These are phyloP conservation scores for Scaptomyza graminum DNA, from an alignment of 1,140 invertebrate genomes.

Conservation along the genomic window DNA sequence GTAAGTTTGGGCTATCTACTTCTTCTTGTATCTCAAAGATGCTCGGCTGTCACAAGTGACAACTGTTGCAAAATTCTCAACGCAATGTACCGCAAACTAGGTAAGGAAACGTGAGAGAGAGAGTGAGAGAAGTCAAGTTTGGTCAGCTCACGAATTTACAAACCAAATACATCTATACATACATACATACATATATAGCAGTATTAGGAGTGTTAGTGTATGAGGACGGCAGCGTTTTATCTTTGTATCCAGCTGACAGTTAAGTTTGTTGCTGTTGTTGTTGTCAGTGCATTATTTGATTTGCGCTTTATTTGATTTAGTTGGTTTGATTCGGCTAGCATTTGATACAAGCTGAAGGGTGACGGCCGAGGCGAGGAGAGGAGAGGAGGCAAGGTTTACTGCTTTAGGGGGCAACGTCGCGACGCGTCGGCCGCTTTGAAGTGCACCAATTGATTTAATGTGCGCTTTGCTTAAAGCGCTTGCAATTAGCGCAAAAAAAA, in stretches of 20 bases:
- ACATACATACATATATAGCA: too few species aligned
- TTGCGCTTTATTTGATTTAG: slow-evolving; percentile 65
- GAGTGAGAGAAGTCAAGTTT: slow-evolving; percentile 56
- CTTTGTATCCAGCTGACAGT: slow-evolving; percentile 22
- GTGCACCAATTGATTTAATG: slow-evolving; percentile 73
- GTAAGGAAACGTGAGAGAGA: slow-evolving; percentile 1
- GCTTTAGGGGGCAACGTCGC: too few species aligned
- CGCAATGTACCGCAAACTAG: slow-evolving; percentile 47
- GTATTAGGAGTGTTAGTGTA: neutral
- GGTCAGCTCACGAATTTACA: slow-evolving; percentile 39
- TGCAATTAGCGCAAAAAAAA: slow-evolving; percentile 56
- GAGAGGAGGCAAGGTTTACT: neutral
- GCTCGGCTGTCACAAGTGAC: slow-evolving; percentile 56
- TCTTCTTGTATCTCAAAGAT: slow-evolving; percentile 31
- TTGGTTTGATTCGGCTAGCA: slow-evolving; percentile 19
- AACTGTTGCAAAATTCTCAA: slow-evolving; percentile 60
- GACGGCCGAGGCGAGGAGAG: neutral
- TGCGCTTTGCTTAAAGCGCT: slow-evolving; percentile 60
- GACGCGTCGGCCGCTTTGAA: slow-evolving; percentile 53
- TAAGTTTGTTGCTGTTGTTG: slow-evolving; percentile 19
- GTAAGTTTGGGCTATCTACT: too few species aligned
- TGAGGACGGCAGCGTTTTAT: slow-evolving; percentile 48
- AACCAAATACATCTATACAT: too few species aligned
- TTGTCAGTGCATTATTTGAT: slow-evolving; percentile 56
- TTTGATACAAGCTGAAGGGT: too few species aligned